phyloP scores from a whole-genome alignment of 2,888 invertebrate genomes.

The Rhagophthalmus giganteus region DNA sequence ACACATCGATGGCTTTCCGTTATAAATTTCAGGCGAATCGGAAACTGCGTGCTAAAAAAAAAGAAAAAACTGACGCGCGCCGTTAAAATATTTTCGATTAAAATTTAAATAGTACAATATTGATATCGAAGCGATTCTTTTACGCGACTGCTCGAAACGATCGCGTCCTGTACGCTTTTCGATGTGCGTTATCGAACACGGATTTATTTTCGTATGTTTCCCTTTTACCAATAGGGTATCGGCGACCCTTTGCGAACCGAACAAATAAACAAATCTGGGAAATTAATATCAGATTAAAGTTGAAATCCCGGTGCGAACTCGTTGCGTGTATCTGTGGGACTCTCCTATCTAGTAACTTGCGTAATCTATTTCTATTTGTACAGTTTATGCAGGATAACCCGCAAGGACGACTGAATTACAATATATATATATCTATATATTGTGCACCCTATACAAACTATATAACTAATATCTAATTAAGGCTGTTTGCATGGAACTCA shows the following conservation, averaged over 20 bases:
- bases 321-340: constrained; percentile 11
- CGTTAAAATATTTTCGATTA: too few species aligned
- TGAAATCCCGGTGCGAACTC: constrained; percentile 17
- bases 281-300: constrained; percentile 26
- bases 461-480: constrained; percentile 40
- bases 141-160: too few species aligned
- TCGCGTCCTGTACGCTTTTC: too few species aligned
- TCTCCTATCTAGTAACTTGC: constrained; percentile 19
- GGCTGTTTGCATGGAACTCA: constrained; percentile 36
- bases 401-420: constrained; percentile 29
- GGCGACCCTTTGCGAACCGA: constrained; percentile 5
- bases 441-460: constrained; percentile 29
- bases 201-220: too few species aligned
- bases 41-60: too few species aligned
- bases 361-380: constrained; percentile 31
- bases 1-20: too few species aligned
- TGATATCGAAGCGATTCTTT: too few species aligned
- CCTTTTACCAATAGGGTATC: too few species aligned
- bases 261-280: constrained; percentile 22
- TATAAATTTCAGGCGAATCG: too few species aligned
- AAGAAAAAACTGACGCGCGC: too few species aligned
- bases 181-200: too few species aligned
- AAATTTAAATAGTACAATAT: too few species aligned
- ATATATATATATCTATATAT: constrained; percentile 21
- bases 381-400: constrained; percentile 25